These are phyloP conservation scores for Cryptosula pallasiana DNA, from an alignment of 2,888 invertebrate genomes.

Conservation along the genomic window DNA sequence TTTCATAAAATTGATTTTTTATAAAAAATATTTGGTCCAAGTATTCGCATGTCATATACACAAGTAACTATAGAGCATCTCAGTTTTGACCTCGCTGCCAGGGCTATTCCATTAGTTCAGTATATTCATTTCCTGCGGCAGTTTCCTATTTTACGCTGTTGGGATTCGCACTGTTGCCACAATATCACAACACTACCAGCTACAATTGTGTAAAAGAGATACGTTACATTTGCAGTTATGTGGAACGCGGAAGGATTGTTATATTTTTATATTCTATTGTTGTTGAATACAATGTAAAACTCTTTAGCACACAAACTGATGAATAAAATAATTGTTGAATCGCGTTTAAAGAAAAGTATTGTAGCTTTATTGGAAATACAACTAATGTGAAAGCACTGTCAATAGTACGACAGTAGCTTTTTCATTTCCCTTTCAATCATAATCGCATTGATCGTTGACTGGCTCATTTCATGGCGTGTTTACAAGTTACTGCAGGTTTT, in stretches of 20 bases:
- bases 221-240: too few species aligned
- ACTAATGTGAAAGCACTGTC: slow-evolving; percentile 12
- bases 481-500: neutral
- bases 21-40: too few species aligned
- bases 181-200: too few species aligned
- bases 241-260: slow-evolving; percentile 2
- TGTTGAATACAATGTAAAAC: neutral
- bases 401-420: slow-evolving; percentile 16
- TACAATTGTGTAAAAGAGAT: too few species aligned
- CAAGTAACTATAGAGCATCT: too few species aligned
- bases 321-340: slow-evolving; percentile 19
- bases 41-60: too few species aligned
- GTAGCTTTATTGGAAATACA: neutral
- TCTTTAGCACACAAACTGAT: neutral
- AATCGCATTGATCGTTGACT: neutral
- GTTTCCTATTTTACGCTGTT: too few species aligned
- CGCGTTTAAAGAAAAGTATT: neutral
- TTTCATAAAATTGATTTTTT: too few species aligned
- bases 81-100: too few species aligned
- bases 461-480: neutral
- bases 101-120: too few species aligned
- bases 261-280: neutral
- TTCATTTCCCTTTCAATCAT: slow-evolving; percentile 18
- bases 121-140: too few species aligned
- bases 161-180: too few species aligned